Percentiles rank a stretch among this genome's conserved stretches.
Evolutionary conservation across 2,888 invertebrate species (phyloP).

Genomic region (Acronicta psi): DNA sequence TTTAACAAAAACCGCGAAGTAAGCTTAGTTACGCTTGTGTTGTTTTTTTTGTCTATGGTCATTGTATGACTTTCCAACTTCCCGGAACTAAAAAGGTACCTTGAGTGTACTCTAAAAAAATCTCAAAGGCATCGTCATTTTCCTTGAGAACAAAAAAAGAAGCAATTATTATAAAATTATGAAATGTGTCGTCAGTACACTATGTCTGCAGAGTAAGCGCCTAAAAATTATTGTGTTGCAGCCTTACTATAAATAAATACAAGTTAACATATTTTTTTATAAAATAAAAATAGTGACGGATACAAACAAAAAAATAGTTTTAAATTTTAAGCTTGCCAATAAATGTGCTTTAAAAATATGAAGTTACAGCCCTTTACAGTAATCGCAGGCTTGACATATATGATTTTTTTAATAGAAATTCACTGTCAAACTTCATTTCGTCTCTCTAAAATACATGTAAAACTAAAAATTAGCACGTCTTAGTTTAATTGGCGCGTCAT

Average conservation of each 20-base stretch:
- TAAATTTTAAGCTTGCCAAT: conserved; percentile 2
- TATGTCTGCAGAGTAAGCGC: conserved; percentile 2
- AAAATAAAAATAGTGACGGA: background rate
- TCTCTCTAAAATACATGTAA: too few relatives aligned
- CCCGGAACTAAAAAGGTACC: background rate
- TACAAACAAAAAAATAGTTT: background rate
- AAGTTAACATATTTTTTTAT: background rate
- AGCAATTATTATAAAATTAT: too few relatives aligned
- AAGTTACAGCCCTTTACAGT: too few relatives aligned
- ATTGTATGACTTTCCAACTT: background rate
- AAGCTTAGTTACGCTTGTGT: too few relatives aligned
- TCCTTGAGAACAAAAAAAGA: background rate
- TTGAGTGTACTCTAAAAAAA: background rate
- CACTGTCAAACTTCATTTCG: too few relatives aligned
- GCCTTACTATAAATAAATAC: background rate
- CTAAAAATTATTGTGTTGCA: background rate
- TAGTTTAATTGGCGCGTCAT: background rate
- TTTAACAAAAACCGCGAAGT: background rate
- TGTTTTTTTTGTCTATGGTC: too few relatives aligned
- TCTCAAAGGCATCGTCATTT: background rate
- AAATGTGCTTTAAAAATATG: background rate
- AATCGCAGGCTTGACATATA: too few relatives aligned
- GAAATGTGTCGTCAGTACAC: background rate
- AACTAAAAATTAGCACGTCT: background rate
- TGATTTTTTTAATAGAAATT: too few relatives aligned